These are phyloP conservation scores for Marronus borbonicus DNA, from an alignment of 2,888 invertebrate species.

Conservation along the genomic window DNA sequence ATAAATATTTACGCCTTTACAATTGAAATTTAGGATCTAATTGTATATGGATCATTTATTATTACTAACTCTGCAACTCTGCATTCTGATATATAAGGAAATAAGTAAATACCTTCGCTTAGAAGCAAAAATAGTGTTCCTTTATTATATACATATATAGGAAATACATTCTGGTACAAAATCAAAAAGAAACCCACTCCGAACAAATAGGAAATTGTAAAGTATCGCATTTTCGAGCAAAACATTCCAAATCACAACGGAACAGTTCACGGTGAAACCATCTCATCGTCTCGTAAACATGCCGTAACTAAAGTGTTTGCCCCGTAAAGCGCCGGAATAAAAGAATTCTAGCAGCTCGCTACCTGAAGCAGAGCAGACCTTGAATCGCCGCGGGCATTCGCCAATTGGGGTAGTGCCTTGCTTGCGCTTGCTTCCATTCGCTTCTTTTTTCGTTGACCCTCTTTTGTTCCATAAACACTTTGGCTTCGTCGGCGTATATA, in stretches of 20 bases:
- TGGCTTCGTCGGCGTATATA: not conserved
- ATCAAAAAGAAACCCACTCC: too few relatives aligned
- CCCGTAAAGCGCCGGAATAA: slow-evolving; percentile 27
- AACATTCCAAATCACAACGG: not conserved
- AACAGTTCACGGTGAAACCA: not conserved
- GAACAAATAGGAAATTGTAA: too few relatives aligned
- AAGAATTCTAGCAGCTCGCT: slow-evolving; percentile 25
- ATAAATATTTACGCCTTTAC: too few relatives aligned
- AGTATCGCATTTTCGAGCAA: too few relatives aligned
- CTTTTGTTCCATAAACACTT: slow-evolving; percentile 33
- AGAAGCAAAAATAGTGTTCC: too few relatives aligned
- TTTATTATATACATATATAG: too few relatives aligned
- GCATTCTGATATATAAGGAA: too few relatives aligned
- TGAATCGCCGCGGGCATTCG: slow-evolving; percentile 30
- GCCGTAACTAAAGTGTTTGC: slow-evolving; percentile 31
- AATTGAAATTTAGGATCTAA: too few relatives aligned
- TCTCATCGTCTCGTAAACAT: not conserved
- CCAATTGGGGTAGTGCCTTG: slow-evolving; percentile 15
- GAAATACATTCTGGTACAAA: too few relatives aligned
- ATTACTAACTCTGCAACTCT: too few relatives aligned
- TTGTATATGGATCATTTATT: too few relatives aligned
- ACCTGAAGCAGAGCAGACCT: slow-evolving; percentile 36
- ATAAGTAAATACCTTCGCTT: too few relatives aligned
- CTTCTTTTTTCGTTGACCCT: slow-evolving; percentile 25
- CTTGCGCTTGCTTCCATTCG: not conserved